Evolutionary conservation across 53 echinoderm and acorn worm genomes (phyloP).

Genomic region (Antedon mediterranea): DNA sequence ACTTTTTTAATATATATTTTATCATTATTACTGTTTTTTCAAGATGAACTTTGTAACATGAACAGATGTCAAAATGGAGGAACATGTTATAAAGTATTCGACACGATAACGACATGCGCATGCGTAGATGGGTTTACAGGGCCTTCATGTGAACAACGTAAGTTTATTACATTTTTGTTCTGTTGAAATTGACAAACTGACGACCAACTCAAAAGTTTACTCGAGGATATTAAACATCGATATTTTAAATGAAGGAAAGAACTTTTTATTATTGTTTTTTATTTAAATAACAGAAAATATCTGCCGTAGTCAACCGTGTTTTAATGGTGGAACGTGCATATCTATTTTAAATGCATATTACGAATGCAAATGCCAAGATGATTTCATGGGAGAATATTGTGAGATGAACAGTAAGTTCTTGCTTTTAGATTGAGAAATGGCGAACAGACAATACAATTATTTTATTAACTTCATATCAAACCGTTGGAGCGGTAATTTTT

Average conservation of each 20-base stretch:
- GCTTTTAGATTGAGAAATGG: too few species aligned
- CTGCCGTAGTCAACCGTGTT: neutral
- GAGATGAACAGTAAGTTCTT: neutral
- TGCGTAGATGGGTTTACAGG: neutral
- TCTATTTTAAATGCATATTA: neutral
- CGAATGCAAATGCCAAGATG: neutral
- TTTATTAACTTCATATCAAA: too few species aligned
- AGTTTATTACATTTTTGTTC: too few species aligned
- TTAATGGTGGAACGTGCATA: neutral
- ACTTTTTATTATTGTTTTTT: too few species aligned
- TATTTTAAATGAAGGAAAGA: too few species aligned
- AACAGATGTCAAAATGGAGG: neutral
- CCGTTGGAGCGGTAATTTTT: too few species aligned
- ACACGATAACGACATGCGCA: neutral
- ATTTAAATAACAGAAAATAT: neutral
- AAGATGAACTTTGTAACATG: neutral
- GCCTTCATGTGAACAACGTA: neutral
- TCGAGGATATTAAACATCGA: too few species aligned
- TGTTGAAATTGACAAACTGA: too few species aligned
- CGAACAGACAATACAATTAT: too few species aligned
- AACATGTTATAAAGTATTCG: neutral
- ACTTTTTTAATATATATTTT: too few species aligned
- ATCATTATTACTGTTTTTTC: neutral
- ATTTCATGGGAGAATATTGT: neutral
- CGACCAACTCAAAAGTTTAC: too few species aligned